Conservation (phyloP, 2,888 invertebrate genomes). For the Ectemnius cavifrons region DNA sequence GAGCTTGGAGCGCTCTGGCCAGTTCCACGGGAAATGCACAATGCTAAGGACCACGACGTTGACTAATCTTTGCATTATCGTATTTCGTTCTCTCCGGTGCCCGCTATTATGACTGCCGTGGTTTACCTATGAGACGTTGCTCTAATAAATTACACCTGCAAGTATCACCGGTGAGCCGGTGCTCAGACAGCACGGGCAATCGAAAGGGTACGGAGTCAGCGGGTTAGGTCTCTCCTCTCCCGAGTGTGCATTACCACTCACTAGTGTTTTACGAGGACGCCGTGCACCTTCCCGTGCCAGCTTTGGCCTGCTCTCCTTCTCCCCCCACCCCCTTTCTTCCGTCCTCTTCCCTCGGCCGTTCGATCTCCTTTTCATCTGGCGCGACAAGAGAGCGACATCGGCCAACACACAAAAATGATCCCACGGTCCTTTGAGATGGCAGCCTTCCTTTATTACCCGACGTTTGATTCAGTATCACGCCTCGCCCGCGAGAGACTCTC, state of each 20-base stretch:
- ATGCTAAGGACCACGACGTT: constrained; percentile 43
- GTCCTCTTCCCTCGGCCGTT: background rate
- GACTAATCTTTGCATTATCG: constrained; percentile 41
- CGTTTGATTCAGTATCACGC: constrained; percentile 77
- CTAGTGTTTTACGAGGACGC: background rate
- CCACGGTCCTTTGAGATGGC: constrained; percentile 74
- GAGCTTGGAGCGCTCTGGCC: constrained; percentile 27
- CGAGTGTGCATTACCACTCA: background rate
- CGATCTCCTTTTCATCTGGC: constrained; percentile 22
- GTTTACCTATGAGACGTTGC: constrained; percentile 33
- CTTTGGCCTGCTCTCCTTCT: too few relatives aligned
- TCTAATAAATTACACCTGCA: constrained; percentile 23
- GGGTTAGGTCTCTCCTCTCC: background rate
- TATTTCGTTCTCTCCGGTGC: constrained; percentile 36
- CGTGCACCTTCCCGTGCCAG: too few relatives aligned
- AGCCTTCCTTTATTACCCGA: constrained; percentile 76
- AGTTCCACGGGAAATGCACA: constrained; percentile 47
- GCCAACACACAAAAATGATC: constrained; percentile 67
- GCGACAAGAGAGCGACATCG: constrained; percentile 30
- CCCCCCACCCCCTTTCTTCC: too few relatives aligned
- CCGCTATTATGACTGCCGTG: constrained; percentile 17
- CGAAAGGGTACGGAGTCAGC: background rate
- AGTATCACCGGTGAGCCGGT: constrained; percentile 13
- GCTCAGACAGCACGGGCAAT: too few relatives aligned
- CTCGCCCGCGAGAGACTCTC: constrained; percentile 62